Conservation (phyloP, 2,797 vertebrate genomes). For the Pseudotriccus pelzelni region DNA sequence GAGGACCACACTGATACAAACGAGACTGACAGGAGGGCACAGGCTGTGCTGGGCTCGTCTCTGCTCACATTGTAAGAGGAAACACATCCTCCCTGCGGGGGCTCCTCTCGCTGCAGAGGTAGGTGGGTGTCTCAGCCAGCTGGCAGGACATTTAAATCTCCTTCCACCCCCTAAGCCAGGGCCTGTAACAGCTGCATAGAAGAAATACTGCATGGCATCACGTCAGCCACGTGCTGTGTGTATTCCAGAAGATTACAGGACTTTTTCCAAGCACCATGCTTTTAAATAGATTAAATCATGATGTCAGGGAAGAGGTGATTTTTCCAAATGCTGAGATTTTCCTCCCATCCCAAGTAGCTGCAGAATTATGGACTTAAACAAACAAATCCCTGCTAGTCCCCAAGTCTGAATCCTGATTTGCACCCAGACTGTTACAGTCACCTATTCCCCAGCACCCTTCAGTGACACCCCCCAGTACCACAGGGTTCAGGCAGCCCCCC, state of each 20-base stretch:
- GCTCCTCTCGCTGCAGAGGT: neutral
- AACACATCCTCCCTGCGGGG: neutral
- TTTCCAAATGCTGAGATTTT: neutral
- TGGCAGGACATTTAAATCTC: neutral
- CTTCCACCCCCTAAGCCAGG: neutral
- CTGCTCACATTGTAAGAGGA: fast-evolving
- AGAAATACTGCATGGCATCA: neutral
- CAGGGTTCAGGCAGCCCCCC: neutral
- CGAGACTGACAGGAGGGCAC: fast-evolving
- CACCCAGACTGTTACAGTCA: neutral
- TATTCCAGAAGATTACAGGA: neutral
- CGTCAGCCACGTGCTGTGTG: fast-evolving
- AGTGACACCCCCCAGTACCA: neutral
- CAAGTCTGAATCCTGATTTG: neutral
- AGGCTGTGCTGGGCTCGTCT: neutral
- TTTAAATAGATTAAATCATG: neutral
- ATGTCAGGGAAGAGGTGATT: neutral
- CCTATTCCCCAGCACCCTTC: neutral
- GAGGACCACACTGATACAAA: fast-evolving
- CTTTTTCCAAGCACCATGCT: neutral
- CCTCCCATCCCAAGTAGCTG: neutral
- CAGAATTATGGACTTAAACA: neutral
- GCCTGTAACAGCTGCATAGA: neutral
- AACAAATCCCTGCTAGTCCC: neutral
- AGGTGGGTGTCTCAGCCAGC: neutral